Evolutionary conservation across 2,797 vertebrate genomes (phyloP).

Genomic region (Sciurus carolinensis): DNA sequence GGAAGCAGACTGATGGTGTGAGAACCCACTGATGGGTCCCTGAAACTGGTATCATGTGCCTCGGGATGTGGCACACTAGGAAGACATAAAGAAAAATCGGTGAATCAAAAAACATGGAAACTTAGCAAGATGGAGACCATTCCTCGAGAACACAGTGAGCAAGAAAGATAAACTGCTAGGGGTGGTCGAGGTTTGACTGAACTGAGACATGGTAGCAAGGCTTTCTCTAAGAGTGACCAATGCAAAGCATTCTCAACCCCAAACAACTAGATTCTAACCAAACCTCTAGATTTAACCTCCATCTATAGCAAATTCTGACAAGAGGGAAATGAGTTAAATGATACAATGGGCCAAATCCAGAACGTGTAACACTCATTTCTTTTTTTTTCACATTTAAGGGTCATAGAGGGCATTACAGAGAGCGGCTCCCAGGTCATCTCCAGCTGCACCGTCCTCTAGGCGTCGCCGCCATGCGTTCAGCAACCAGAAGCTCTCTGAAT

Average conservation of each 20-base stretch:
- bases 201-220: background rate
- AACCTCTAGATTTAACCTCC: background rate
- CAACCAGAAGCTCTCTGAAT: background rate
- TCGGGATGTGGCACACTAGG: background rate
- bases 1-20: background rate
- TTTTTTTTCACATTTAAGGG: too few relatives aligned
- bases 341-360: background rate
- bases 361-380: background rate
- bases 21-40: background rate
- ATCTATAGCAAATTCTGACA: background rate
- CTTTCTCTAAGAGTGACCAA: background rate
- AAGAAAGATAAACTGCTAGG: conserved; percentile 4
- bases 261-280: background rate
- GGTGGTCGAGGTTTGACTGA: background rate
- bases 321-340: background rate
- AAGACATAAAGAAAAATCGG: conserved; percentile 6
- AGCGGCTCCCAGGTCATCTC: background rate
- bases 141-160: background rate
- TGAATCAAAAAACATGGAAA: conserved; percentile 6
- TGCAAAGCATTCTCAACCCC: background rate
- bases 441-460: background rate
- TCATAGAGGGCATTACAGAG: background rate
- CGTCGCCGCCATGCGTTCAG: background rate
- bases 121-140: background rate
- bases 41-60: background rate